Conservation (phyloP, 37 sponge, comb jelly and placozoan genomes). For the Mnemiopsis leidyi region DNA sequence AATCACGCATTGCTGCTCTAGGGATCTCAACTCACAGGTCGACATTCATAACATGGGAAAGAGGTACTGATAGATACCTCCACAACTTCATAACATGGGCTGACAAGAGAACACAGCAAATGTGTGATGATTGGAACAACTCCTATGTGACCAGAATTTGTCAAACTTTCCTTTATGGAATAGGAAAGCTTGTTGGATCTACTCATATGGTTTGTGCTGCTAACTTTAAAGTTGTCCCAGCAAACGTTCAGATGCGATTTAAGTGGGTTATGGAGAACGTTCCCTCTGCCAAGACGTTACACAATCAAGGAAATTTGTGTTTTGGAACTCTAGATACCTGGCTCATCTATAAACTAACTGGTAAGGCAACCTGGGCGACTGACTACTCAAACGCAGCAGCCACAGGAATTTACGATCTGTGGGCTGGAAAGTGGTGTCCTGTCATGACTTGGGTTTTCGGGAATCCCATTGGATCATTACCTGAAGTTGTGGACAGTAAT, state of each 20-base stretch:
- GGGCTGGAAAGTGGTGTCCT: conserved; percentile 54
- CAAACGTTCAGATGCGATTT: background rate
- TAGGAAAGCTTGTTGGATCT: background rate
- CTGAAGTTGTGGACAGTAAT: background rate
- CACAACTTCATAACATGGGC: conserved; percentile 58
- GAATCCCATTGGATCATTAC: background rate
- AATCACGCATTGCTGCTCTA: background rate
- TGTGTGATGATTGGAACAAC: conserved; percentile 11
- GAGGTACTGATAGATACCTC: background rate
- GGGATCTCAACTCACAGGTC: conserved; percentile 39
- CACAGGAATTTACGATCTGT: conserved; percentile 42
- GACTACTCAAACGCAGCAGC: conserved; percentile 63
- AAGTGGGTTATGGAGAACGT: conserved; percentile 44
- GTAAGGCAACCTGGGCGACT: background rate
- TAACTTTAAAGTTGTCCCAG: background rate
- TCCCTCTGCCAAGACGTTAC: background rate
- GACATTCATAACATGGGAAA: conserved; percentile 19
- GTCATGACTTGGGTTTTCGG: background rate
- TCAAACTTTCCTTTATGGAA: background rate
- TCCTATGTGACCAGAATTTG: background rate
- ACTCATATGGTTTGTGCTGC: conserved; percentile 10
- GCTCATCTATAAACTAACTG: conserved; percentile 29
- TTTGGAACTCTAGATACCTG: conserved; percentile 34
- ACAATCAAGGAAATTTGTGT: background rate
- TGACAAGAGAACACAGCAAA: background rate